These are phyloP conservation scores for Netelia fuscicornis DNA, from an alignment of 2,888 invertebrate genomes.

Conservation along the genomic window DNA sequence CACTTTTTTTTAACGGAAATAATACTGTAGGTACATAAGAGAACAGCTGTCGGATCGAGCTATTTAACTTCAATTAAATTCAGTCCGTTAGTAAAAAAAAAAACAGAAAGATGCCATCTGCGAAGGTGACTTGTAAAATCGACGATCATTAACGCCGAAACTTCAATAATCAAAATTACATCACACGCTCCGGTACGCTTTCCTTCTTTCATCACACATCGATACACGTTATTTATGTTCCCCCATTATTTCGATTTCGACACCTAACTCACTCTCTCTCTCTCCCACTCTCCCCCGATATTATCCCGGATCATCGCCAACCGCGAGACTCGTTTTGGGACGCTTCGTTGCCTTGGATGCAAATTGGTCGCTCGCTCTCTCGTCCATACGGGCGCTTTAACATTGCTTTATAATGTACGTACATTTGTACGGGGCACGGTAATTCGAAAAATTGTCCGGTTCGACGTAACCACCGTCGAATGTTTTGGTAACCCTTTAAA, in stretches of 20 bases:
- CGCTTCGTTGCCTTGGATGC: slow-evolving; percentile 24
- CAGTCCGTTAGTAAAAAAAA: not conserved
- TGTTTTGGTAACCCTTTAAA: slow-evolving; percentile 56
- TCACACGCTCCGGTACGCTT: not conserved
- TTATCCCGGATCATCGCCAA: not conserved
- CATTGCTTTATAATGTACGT: slow-evolving; percentile 6
- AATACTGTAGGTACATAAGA: no score
- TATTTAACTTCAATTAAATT: not conserved
- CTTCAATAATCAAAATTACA: not conserved
- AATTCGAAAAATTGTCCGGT: slow-evolving; percentile 55
- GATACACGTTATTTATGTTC: slow-evolving; percentile 6
- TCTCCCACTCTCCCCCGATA: not conserved
- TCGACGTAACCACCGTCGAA: slow-evolving; percentile 46
- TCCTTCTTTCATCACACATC: not conserved
- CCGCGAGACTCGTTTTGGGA: slow-evolving; percentile 4
- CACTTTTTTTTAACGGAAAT: no score
- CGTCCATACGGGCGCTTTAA: not conserved
- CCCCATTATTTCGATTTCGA: slow-evolving; percentile 9
- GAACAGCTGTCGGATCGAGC: no score
- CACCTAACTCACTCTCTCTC: not conserved
- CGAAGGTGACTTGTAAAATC: not conserved
- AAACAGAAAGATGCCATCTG: not conserved
- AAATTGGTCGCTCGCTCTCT: slow-evolving; percentile 46
- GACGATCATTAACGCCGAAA: not conserved
- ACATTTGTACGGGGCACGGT: slow-evolving; percentile 12